Percentiles rank a stretch among this genome's conserved stretches.
phyloP scores from a whole-genome alignment of 1,140 invertebrate genomes.

The Coenobita brevimanus region DNA sequence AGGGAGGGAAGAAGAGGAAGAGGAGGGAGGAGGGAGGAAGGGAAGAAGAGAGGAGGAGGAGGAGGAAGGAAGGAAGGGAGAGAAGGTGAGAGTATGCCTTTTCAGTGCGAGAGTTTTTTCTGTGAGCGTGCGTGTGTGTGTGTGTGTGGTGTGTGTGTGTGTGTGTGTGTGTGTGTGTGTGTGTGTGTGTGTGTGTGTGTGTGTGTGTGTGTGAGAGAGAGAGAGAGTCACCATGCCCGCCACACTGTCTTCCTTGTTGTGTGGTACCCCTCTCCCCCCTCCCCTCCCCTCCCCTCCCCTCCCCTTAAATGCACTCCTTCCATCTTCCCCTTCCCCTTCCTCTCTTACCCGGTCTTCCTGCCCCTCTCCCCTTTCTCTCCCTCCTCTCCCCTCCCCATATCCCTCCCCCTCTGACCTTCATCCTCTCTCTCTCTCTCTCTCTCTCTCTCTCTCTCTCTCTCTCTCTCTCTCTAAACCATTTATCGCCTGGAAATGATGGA shows the following conservation, averaged over 20 bases:
- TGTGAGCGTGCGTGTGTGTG: background rate
- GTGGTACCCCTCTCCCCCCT: too few relatives aligned
- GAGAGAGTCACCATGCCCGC: too few relatives aligned
- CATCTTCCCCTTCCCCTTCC: background rate
- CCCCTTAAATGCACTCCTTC: too few relatives aligned
- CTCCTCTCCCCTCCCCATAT: background rate
- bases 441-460: conserved; percentile 32
- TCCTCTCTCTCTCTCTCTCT: background rate
- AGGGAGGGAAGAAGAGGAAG: background rate
- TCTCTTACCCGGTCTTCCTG: background rate
- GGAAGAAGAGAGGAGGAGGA: too few relatives aligned
- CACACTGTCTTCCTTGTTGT: too few relatives aligned
- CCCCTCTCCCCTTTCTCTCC: background rate
- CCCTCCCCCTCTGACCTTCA: background rate
- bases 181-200: background rate
- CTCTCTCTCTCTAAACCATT: background rate
- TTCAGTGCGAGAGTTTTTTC: background rate
- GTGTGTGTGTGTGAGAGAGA: background rate
- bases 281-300: too few relatives aligned
- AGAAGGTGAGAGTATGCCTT: background rate
- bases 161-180: background rate
- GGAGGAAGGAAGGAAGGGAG: too few relatives aligned
- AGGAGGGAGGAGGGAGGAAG: background rate
- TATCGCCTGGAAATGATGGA: too few relatives aligned
- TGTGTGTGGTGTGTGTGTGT: background rate